Evolutionary conservation across 2,113 vertebrate species (phyloP).

Genomic region (Lasiurus cinereus): DNA sequence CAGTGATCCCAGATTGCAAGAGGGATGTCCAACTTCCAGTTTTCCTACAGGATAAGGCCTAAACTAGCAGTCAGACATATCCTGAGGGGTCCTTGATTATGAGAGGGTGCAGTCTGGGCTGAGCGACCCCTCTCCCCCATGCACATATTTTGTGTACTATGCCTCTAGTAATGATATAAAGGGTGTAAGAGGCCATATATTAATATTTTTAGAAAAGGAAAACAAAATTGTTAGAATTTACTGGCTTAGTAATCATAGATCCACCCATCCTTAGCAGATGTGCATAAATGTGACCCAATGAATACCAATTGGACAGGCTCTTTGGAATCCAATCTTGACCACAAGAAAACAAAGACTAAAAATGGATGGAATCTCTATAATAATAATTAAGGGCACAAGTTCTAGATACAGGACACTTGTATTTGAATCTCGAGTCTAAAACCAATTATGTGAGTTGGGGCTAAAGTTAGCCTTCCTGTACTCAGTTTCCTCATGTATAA

Average conservation of each 20-base stretch:
- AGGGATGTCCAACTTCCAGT: too few relatives aligned
- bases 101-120: too few relatives aligned
- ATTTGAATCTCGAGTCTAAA: not conserved
- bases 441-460: not conserved
- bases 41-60: too few relatives aligned
- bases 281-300: not conserved
- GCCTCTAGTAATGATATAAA: not conserved
- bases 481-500: not conserved
- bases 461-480: not conserved
- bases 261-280: not conserved
- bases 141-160: too few relatives aligned
- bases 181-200: not conserved
- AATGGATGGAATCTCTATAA: not conserved
- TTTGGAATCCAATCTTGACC: not conserved
- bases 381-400: not conserved
- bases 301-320: not conserved
- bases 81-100: too few relatives aligned
- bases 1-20: too few relatives aligned
- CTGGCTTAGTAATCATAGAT: not conserved
- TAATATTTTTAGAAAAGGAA: slow-evolving; percentile 37
- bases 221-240: not conserved
- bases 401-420: not conserved
- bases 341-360: not conserved
- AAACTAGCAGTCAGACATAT: too few relatives aligned
- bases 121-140: too few relatives aligned